Base-by-base conservation (phyloP, 2,113 vertebrate genomes). In the Pelodiscus sinensis region DNA sequence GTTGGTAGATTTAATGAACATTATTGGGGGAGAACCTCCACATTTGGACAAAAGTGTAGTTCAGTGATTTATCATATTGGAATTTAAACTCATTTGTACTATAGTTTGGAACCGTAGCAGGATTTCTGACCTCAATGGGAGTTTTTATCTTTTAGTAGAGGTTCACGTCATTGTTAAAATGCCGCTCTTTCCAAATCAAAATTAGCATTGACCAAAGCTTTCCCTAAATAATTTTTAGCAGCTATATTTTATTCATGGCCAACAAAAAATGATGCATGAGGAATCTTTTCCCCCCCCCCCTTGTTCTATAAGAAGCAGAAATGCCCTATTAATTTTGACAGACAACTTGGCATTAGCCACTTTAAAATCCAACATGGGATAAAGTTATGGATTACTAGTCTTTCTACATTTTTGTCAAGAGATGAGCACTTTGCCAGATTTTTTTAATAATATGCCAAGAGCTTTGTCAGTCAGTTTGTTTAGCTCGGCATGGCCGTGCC, bases 301-400 rank as follows among this genome's bases (percentile, higher is more conserved):
- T 6, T 57, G 81, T 97, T 97, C 96, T 96, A 95, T 97, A 97
- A 95, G 97, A 96, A 97, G 96, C 3, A 97, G 97, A 80, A 94
- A 97, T 97, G 97, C 96, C 98, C 96, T 98, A 98, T 98, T 98
- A 98, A 98, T 98, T 98, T 98, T 98, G 98, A 98, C 95, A 96
- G 98, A 98, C 98, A 98, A 98, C 96, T 97, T 98, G 98, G 97
- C 97, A 97, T 96, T 97, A 97, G 95, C 91, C 94, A 95, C 97
- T 97, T 97, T 90, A 97, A 97, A 98, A 98, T 97, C 96, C 97
- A 98, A 94, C 96, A 88, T 77, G 96, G 97, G 96, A 97, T 98
- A 95, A 98, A 98, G 97, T 98, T 98, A 96, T 97, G 97, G 97
- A 96, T 97, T 97, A 96, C 97, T 96, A 95, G 97, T 97, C 96